phyloP scores from a whole-genome alignment of 92 coral and sea anemone species.

The Epizoanthus fatuus region DNA sequence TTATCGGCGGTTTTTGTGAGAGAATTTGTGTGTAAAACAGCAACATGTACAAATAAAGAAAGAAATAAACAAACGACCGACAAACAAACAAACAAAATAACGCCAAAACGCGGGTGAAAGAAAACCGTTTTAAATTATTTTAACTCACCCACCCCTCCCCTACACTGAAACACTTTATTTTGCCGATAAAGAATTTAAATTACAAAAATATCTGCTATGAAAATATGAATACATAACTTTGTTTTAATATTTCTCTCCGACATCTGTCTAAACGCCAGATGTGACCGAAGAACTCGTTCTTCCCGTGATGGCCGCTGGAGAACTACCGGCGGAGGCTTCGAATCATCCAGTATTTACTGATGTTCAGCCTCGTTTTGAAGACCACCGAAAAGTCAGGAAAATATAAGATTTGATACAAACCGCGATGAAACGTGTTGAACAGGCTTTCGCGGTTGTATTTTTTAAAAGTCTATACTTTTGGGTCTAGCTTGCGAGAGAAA shows the following conservation, averaged over 20 bases:
- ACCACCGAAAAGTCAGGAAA: background rate
- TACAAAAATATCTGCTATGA: too few species aligned
- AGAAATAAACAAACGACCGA: too few species aligned
- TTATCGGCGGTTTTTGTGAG: too few species aligned
- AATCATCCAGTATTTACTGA: background rate
- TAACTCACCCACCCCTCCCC: too few species aligned
- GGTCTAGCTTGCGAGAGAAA: background rate
- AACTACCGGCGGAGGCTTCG: background rate
- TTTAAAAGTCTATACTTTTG: background rate
- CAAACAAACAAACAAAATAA: too few species aligned
- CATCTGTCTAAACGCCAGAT: background rate
- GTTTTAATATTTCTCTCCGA: background rate
- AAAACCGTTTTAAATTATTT: too few species aligned
- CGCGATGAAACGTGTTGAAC: background rate
- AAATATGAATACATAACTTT: background rate
- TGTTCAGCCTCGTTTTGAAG: slow-evolving; percentile 22
- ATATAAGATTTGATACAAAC: background rate
- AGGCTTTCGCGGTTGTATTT: background rate
- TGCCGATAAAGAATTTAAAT: too few species aligned
- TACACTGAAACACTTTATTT: too few species aligned
- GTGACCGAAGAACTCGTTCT: too few species aligned
- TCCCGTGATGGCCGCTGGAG: background rate
- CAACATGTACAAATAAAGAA: too few species aligned
- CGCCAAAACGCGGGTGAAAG: too few species aligned
- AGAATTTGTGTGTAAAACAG: too few species aligned